These are phyloP conservation scores for Drosophila orena DNA, from an alignment of 1,140 invertebrate species.

Conservation along the genomic window DNA sequence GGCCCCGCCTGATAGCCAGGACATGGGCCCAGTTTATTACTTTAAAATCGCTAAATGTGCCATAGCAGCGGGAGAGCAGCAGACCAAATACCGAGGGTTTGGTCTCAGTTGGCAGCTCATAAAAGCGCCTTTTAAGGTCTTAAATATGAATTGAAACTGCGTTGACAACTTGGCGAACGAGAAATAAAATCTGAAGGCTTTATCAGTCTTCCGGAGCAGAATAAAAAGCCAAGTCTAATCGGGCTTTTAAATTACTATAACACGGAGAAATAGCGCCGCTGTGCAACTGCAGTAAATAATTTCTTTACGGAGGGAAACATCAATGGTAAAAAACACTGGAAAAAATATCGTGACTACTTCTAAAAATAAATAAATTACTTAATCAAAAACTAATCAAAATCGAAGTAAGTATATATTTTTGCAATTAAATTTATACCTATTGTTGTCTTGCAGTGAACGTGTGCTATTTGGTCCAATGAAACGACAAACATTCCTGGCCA, in stretches of 20 bases:
- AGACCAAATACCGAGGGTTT: conserved; percentile 22
- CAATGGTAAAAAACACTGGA: not conserved
- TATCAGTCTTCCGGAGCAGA: not conserved
- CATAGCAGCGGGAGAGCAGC: conserved; percentile 38
- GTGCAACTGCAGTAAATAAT: conserved; percentile 29
- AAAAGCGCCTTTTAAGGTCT: conserved; percentile 70
- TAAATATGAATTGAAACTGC: conserved; percentile 81
- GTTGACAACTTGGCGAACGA: conserved; percentile 52
- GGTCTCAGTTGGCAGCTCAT: conserved; percentile 66
- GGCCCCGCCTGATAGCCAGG: conserved; percentile 48
- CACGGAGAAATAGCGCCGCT: not conserved
- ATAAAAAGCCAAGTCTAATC: not conserved
- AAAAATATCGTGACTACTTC: not conserved
- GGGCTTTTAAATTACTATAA: conserved; percentile 29
- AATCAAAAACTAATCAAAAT: too few species aligned
- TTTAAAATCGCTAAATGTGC: conserved; percentile 75
- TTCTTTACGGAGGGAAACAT: not conserved
- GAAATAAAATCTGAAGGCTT: conserved; percentile 21
- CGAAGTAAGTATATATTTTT: too few species aligned
- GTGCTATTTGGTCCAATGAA: conserved; percentile 26
- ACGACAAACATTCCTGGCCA: conserved; percentile 14
- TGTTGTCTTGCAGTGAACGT: not conserved
- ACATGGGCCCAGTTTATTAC: conserved; percentile 73
- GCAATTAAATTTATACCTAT: too few species aligned
- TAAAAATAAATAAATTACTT: too few species aligned